Conservation (phyloP, 2,888 invertebrate genomes). For the Yponomeuta malinellus region DNA sequence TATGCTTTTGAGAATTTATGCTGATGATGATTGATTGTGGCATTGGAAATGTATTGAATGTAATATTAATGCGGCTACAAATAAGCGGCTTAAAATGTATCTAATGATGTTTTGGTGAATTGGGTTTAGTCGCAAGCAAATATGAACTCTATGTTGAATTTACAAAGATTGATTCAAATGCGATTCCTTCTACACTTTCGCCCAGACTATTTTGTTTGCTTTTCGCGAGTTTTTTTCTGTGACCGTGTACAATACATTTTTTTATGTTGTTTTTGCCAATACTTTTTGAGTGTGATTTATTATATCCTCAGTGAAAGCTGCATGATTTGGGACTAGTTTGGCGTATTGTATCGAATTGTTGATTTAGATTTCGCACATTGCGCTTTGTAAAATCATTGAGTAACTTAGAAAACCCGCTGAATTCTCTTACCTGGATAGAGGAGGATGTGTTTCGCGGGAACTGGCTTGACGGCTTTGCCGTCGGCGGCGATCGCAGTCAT, state of each 20-base stretch:
- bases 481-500: constrained; percentile 71
- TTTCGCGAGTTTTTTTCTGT: not conserved
- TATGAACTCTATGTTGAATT: not conserved
- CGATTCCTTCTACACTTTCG: not conserved
- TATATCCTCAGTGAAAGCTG: not conserved
- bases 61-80: not conserved
- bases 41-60: not conserved
- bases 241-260: no score
- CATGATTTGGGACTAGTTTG: not conserved
- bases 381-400: not conserved
- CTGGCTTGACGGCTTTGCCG: constrained; percentile 66
- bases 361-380: not conserved
- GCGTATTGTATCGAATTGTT: not conserved
- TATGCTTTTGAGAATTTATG: not conserved
- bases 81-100: no score
- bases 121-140: not conserved
- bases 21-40: not conserved
- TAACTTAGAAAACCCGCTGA: not conserved
- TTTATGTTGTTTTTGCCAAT: not conserved
- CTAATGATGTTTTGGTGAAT: not conserved
- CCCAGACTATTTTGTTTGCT: not conserved
- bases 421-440: constrained; percentile 63
- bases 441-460: constrained; percentile 47
- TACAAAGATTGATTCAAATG: not conserved
- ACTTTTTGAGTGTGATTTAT: not conserved